Evolutionary conservation across 2,113 vertebrate genomes (phyloP).

Genomic region (Percopsis transmontana): DNA sequence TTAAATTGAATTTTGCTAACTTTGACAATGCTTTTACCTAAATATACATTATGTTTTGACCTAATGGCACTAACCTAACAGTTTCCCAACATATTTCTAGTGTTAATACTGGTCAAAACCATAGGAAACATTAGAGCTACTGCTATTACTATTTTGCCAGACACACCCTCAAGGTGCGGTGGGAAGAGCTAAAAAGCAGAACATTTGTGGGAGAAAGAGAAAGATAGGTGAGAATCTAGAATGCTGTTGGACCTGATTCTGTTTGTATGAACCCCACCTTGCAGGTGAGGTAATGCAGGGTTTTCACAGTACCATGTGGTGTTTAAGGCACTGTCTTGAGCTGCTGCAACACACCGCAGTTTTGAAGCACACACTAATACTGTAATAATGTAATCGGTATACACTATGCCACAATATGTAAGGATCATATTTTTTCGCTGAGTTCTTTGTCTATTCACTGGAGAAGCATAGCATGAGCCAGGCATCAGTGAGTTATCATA

Average conservation of each 20-base stretch:
- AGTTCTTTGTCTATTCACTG: slow-evolving; percentile 6
- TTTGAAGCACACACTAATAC: background rate
- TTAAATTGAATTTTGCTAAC: too few species aligned
- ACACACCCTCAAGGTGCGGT: background rate
- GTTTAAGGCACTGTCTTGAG: slow-evolving; percentile 16
- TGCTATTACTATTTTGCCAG: background rate
- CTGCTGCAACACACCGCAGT: background rate
- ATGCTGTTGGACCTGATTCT: slow-evolving; percentile 63
- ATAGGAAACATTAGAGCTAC: background rate
- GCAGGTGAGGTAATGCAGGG: slow-evolving; percentile 27
- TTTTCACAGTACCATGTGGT: background rate
- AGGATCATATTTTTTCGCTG: slow-evolving; percentile 9
- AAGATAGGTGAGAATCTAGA: slow-evolving; percentile 13
- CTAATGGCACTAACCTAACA: background rate
- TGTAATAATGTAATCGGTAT: background rate
- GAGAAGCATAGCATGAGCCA: slow-evolving; percentile 46
- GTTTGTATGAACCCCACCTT: slow-evolving; percentile 41
- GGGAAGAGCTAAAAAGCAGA: background rate
- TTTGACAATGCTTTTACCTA: too few species aligned
- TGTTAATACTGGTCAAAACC: background rate
- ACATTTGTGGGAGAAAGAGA: slow-evolving; percentile 4
- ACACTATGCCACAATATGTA: slow-evolving; percentile 16
- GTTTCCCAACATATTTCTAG: background rate
- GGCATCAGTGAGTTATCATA: slow-evolving; percentile 14
- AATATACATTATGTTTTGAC: too few species aligned